Conservation (phyloP, 2,113 vertebrate genomes). For the Agelaius tricolor region DNA sequence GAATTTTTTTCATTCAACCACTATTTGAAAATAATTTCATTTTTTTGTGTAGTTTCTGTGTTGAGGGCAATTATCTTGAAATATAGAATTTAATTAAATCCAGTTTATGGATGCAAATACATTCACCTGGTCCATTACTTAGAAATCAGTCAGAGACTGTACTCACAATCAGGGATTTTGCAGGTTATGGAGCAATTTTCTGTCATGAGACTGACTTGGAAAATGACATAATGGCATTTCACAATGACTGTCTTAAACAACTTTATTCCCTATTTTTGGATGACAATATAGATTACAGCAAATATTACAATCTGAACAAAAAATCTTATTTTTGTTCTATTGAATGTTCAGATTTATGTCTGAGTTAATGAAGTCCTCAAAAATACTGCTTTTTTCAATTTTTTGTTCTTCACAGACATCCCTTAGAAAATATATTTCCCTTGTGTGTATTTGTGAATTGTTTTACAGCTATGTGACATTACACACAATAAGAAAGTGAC, state of each 20-base stretch:
- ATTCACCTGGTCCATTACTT: background rate
- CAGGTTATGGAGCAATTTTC: background rate
- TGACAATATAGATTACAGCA: background rate
- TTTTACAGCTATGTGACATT: background rate
- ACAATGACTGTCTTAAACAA: background rate
- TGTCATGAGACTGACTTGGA: background rate
- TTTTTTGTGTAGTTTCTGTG: background rate
- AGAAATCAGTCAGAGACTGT: background rate
- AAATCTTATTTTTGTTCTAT: background rate
- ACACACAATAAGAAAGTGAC: background rate
- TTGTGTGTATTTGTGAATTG: background rate
- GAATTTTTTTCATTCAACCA: background rate
- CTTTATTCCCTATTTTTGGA: background rate
- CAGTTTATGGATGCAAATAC: background rate
- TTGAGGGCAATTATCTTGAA: background rate
- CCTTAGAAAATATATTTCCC: background rate
- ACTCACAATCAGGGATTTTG: background rate
- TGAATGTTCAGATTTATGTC: background rate
- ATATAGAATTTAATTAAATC: background rate
- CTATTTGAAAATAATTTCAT: background rate
- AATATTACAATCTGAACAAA: background rate
- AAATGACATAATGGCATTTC: background rate
- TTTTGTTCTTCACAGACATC: background rate
- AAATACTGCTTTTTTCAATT: background rate
- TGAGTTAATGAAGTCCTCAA: background rate